Evolutionary conservation across 1,140 invertebrate species (phyloP), one percentile per base, ranked within the genome.

Genomic region (Chymomyza costata): DNA sequence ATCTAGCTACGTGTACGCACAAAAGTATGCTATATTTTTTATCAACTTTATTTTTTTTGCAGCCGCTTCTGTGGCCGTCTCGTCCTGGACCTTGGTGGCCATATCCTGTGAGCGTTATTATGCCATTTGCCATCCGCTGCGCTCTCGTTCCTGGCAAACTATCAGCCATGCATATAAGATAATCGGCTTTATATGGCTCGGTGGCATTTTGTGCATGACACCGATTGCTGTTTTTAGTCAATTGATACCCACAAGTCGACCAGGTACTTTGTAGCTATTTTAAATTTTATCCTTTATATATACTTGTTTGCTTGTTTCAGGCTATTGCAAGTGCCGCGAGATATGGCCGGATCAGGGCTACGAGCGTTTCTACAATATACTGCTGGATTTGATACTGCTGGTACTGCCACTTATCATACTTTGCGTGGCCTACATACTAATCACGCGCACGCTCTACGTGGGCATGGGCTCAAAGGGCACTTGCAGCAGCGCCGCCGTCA

Each of bases 101-200:
- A 96, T 97, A 76, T 95, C 94, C 1, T 86, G 96, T 59, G 95
- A 97, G 85, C 87, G 95, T 1, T 97, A 96, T 86, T 97, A 95
- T 83, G 95, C 95, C 17, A 97, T 97, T 63, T 97, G 95, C 73
- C 90, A 93, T 45, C 95, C 95, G 0, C 81, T 97, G 11, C 91
- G 93, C 51, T 95, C 93, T 0, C 88, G 93, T 54, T 88, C 91
- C 46, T 97, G 95, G 95, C 95, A 97, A 86, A 97, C 95, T 0
- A 88, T 93, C 49, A 94, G 92, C 49, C 94, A 96, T 83, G 93
- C 94, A n/a, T 96, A 95, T 86, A 95, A 94, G 86, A 93, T 94
- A 89, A 94, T 94, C 41, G 89, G 88, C 0, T 86, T 90, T 18
- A 92, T 95, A 1, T 95, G 93, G 93, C 73, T 90, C 1, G 86